phyloP scores from a whole-genome alignment of 2,797 vertebrate species.

The Amazona finschi region DNA sequence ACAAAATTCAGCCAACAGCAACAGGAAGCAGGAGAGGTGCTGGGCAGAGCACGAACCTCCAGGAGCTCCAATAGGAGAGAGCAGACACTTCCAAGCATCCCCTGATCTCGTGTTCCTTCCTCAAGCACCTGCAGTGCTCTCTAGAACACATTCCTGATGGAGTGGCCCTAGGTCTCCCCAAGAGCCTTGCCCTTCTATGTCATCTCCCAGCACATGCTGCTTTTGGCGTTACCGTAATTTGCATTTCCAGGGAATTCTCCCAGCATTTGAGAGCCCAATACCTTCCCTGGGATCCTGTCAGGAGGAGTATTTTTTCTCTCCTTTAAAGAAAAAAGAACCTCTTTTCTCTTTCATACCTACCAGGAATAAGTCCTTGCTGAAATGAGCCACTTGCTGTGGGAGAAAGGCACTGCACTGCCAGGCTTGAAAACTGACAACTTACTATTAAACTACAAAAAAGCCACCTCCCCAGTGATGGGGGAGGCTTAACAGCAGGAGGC shows the following conservation, averaged over 20 bases:
- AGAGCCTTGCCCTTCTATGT: background rate
- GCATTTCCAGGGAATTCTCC: background rate
- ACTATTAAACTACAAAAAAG: background rate
- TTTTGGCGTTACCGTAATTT: background rate
- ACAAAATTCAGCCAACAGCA: background rate
- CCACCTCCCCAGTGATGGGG: background rate
- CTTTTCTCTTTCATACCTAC: background rate
- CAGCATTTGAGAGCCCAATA: background rate
- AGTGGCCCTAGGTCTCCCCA: accelerated
- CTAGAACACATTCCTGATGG: background rate
- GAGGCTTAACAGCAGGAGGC: background rate
- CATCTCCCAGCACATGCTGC: background rate
- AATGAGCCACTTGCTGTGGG: background rate
- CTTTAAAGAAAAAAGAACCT: background rate
- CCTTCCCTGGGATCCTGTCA: background rate
- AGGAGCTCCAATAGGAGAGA: background rate
- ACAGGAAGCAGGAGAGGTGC: background rate
- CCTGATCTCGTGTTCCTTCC: background rate
- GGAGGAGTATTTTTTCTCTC: background rate
- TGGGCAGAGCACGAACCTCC: background rate
- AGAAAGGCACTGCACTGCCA: background rate
- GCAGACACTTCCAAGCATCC: background rate
- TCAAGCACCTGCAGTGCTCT: background rate
- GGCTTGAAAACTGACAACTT: background rate
- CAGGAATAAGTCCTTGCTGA: background rate